A percentile compares a stretch with the other conserved stretches of the same genome.
These are phyloP conservation scores for Octodonta nipae DNA, from an alignment of 2,888 invertebrate genomes.

Conservation along the genomic window DNA sequence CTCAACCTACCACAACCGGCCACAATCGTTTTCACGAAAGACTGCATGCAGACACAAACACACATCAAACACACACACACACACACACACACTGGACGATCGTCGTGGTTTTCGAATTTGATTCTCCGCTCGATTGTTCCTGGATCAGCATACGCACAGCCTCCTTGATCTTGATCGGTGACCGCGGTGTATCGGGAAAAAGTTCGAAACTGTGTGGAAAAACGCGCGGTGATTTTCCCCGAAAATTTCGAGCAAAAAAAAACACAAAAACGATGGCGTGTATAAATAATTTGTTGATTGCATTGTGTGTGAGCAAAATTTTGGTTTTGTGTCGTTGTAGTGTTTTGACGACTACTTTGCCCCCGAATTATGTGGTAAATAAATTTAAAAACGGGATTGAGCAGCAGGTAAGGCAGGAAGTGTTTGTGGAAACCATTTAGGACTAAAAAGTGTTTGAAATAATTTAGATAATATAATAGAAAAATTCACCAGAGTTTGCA, in stretches of 20 bases:
- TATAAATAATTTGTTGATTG: constrained; percentile 8
- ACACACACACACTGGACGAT: neutral
- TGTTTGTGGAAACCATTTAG: neutral
- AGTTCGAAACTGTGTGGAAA: too few species aligned
- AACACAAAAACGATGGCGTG: too few species aligned
- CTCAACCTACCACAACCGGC: neutral
- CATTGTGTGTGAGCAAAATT: constrained; percentile 9
- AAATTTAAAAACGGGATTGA: constrained; percentile 37
- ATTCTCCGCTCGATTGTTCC: neutral
- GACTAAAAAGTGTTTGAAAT: too few species aligned
- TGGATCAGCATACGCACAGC: neutral
- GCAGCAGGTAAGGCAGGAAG: constrained; percentile 30
- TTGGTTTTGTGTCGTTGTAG: constrained; percentile 8
- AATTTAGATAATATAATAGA: too few species aligned
- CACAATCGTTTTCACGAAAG: neutral
- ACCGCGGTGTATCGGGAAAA: too few species aligned
- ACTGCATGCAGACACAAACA: neutral
- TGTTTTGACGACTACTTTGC: constrained; percentile 11
- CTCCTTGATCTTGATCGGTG: neutral
- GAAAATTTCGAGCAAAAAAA: too few species aligned
- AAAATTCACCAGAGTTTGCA: too few species aligned
- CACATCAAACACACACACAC: too few species aligned
- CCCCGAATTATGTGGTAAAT: constrained; percentile 12
- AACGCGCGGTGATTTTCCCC: too few species aligned
- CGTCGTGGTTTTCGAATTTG: neutral